Evolutionary conservation across 2,113 vertebrate species (phyloP).

Genomic region (Rhabdomys dilectus): DNA sequence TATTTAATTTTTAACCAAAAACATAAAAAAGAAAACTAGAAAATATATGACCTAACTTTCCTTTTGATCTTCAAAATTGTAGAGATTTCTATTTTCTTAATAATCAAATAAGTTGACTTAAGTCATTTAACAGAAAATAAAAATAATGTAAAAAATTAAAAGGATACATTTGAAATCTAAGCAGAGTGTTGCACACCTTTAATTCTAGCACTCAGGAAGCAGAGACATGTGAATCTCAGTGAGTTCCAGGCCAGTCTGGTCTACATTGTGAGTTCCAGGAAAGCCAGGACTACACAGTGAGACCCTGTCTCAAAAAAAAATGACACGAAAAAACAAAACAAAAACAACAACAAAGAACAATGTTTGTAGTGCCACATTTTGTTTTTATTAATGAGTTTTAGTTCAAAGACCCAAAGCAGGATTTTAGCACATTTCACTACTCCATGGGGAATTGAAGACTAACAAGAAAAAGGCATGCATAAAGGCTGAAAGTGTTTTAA

Average conservation of each 20-base stretch:
- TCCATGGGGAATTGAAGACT: background rate
- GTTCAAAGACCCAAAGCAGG: background rate
- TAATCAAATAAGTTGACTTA: slow-evolving; percentile 34
- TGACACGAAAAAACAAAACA: too few species aligned
- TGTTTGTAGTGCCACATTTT: background rate
- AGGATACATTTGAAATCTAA: background rate
- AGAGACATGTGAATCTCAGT: background rate
- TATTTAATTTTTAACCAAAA: slow-evolving; percentile 55
- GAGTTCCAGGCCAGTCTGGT: background rate
- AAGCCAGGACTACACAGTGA: background rate
- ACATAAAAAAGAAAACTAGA: slow-evolving; percentile 13
- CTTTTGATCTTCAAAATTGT: slow-evolving; percentile 52
- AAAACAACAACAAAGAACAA: too few species aligned
- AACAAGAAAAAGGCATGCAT: background rate
- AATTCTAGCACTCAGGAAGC: background rate
- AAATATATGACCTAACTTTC: background rate
- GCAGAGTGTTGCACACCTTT: background rate
- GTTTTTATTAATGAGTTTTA: slow-evolving; percentile 16
- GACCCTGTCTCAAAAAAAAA: background rate
- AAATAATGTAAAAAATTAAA: background rate
- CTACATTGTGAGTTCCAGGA: background rate
- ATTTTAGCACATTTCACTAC: background rate
- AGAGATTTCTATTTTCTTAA: slow-evolving; percentile 8
- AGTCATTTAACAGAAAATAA: slow-evolving; percentile 15
- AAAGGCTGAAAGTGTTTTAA: background rate